These are phyloP conservation scores for Psilopsiagon aurifrons DNA, from an alignment of 2,113 vertebrate species.

Conservation along the genomic window DNA sequence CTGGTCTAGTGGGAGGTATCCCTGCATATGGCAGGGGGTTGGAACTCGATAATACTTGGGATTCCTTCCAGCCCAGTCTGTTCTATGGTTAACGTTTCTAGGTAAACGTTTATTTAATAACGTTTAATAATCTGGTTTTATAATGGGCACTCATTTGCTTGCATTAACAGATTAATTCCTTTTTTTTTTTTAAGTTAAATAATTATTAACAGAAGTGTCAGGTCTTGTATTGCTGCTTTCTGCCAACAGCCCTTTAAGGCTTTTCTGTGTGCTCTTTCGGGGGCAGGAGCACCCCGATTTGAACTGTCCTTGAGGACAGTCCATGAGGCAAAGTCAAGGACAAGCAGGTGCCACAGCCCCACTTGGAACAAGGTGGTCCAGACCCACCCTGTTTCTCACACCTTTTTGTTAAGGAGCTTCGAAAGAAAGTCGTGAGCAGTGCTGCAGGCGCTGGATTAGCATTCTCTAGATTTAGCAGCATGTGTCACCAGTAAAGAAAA, in stretches of 20 bases:
- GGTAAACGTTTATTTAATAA: too few relatives aligned
- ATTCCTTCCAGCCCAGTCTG: neutral
- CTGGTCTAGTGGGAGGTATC: neutral
- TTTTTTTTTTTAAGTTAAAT: neutral
- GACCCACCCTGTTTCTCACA: fast-evolving
- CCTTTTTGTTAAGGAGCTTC: too few relatives aligned
- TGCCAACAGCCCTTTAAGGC: neutral
- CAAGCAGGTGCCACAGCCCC: neutral
- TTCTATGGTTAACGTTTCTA: neutral
- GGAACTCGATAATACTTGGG: neutral
- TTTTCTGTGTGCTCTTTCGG: neutral
- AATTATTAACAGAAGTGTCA: fast-evolving
- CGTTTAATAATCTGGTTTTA: neutral
- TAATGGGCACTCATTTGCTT: neutral
- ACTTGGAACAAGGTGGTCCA: fast-evolving
- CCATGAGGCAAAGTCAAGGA: neutral
- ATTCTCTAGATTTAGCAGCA: neutral
- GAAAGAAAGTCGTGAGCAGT: fast-evolving
- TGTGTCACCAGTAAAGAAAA: neutral
- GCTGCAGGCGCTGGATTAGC: neutral
- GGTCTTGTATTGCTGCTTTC: neutral
- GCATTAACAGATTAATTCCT: too few relatives aligned
- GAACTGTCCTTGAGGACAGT: neutral
- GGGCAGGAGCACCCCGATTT: fast-evolving
- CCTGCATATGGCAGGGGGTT: neutral